Evolutionary conservation across 2,888 invertebrate genomes (phyloP).

Genomic region (Apotomis capreana): DNA sequence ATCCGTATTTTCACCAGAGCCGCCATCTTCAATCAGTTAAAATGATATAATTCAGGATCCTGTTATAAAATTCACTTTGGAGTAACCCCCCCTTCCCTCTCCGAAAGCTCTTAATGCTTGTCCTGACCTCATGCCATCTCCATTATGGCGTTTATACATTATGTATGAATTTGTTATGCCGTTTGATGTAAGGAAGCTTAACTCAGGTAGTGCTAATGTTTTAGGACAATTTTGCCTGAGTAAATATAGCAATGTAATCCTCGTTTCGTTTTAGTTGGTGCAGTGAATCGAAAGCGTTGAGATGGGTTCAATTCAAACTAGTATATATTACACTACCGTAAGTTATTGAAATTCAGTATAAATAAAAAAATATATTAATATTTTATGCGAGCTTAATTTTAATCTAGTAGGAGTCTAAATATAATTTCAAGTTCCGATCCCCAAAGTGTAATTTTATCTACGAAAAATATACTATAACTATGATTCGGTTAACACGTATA

Average conservation of each 20-base stretch:
- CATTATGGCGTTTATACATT: constrained; percentile 83
- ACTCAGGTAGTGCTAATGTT: constrained; percentile 77
- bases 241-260: constrained; percentile 48
- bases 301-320: neutral
- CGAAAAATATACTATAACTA: too few relatives aligned
- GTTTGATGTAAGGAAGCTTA: constrained; percentile 83
- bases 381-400: too few relatives aligned
- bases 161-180: constrained; percentile 83
- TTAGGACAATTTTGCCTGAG: constrained; percentile 62
- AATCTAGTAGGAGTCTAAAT: too few relatives aligned
- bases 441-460: too few relatives aligned
- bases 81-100: constrained; percentile 54
- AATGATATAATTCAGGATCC: constrained; percentile 55
- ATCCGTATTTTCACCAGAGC: constrained; percentile 38
- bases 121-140: constrained; percentile 81
- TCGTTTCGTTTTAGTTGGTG: constrained; percentile 12
- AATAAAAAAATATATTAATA: too few relatives aligned
- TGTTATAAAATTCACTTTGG: constrained; percentile 82
- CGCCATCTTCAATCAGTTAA: constrained; percentile 45
- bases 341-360: too few relatives aligned
- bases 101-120: constrained; percentile 82
- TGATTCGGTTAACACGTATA: too few relatives aligned
- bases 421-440: too few relatives aligned
- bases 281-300: neutral
- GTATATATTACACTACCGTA: too few relatives aligned